Evolutionary conservation across 2,797 vertebrate genomes (phyloP), one percentile per base, ranked within the genome.

Genomic region (Periophthalmus magnuspinnatus): DNA sequence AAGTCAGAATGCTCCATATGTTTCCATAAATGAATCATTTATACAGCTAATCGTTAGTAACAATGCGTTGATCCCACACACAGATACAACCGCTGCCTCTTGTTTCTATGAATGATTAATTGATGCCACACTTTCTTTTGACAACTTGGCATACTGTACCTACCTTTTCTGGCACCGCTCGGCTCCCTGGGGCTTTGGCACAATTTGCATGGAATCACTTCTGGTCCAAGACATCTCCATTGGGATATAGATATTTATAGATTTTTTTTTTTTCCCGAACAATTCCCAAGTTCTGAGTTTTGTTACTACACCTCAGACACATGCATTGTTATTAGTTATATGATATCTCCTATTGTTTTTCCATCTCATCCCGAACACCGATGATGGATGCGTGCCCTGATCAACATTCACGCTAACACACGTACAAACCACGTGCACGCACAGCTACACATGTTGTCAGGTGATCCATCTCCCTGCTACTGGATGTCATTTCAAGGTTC

Each of bases 401-500:
- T 14, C 10, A 64, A 48, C 60, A 54, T 52, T 57, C 63, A 67
- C 71, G 72, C 54, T 41, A 54, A 56, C 24, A 50, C 24, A 11
- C 36, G 41, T 2, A 5, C 13, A 0, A 14, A 13, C 55, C 62
- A 48, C 61, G 28, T 64, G 21, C 38, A 13, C 38, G 22, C 41
- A 17, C 61, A 28, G 38, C 61, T n/a, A 2, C 36, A 64, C 47
- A 75, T 50, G 45, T 57, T 78, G 72, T 77, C 78, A 78, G 68
- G 63, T 69, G 62, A 83, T 79, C 55, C 3, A 55, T 81, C 58
- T 72, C 61, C 73, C 76, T n/a, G 59, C 17, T 61, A 68, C 76
- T 78, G 80, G 61, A 80, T 83, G 79, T 78, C 55, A 74, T 79
- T 75, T 73, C 60, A 71, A 73, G 77, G 61, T 84, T 77, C 38